Base-by-base conservation (phyloP, 2,113 vertebrate species). In the Cyphomyrus plagiostoma region DNA sequence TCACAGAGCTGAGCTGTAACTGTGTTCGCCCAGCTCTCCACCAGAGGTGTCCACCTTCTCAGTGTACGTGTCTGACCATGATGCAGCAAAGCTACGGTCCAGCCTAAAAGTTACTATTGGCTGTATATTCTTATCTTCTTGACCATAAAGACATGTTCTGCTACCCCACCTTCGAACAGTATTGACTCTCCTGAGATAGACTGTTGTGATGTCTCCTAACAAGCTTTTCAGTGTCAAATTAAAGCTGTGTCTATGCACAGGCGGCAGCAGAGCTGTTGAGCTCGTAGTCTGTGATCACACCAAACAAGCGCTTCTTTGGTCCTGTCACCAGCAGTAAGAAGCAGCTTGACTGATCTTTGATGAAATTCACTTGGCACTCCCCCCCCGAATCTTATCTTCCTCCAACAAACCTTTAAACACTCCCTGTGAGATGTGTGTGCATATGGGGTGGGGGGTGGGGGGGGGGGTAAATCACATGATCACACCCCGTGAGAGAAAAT, bases 181-280 rank as follows among this genome's bases (percentile, higher is more conserved):
- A 91, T 91, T 94, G 95, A 95, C 95, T 94, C 91, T 91, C 74
- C 92, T 88, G 91, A 94, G 92, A 95, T 92, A 89, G 92, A 93
- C 89, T 91, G 85, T 93, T 95, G 94, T 96, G 95, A 96, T 96
- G 95, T 90, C 93, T 91, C 92, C 93, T 96, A 96, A 96, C 94
- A 93, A 95, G 95, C 94, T 93, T 93, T 94, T 93, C 94, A 89
- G 90, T 92, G 93, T 96, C 96, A 95, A 94, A 95, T 95, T 95
- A 94, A 94, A 91, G 87, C 88, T 90, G 93, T 89, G 86, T 80
- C 88, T 58, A 62, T 88, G 88, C 91, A 91, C 89, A 86, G 89
- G 91, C 86, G 90, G 91, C 88, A 89, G 92, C 92, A 89, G 39
- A 88, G 88, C 53, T 84, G 91, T 86, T 89, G 88, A 86, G 86